phyloP scores from a whole-genome alignment of 2,797 vertebrate species.

The Micrastur ruficollis region DNA sequence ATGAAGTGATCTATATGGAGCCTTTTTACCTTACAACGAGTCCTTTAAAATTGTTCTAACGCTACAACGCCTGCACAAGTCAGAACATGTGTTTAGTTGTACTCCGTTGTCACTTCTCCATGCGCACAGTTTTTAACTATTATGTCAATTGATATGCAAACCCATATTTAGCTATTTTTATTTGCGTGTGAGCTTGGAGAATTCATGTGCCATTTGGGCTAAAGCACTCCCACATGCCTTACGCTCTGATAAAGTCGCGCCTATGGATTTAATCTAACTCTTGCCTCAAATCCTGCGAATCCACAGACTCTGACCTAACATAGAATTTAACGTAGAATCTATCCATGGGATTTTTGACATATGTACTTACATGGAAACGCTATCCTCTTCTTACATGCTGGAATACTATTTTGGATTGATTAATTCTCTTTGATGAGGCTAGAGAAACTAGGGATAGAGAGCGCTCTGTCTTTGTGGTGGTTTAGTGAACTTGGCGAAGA shows the following conservation, averaged over 20 bases:
- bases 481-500: slow-evolving; percentile 24
- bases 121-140: slow-evolving; percentile 50
- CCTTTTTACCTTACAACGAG: slow-evolving; percentile 54
- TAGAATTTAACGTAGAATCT: slow-evolving; percentile 15
- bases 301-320: slow-evolving; percentile 50
- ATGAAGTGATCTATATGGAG: slow-evolving; percentile 55
- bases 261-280: slow-evolving; percentile 61
- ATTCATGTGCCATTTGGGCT: slow-evolving; percentile 64
- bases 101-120: slow-evolving; percentile 52
- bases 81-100: slow-evolving; percentile 64
- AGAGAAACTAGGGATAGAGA: background rate
- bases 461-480: slow-evolving; percentile 26
- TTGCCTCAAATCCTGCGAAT: slow-evolving; percentile 26
- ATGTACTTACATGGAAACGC: slow-evolving; percentile 59
- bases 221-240: slow-evolving; percentile 46
- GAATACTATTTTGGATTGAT: slow-evolving; percentile 59
- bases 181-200: slow-evolving; percentile 68
- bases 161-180: slow-evolving; percentile 71
- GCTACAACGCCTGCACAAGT: slow-evolving; percentile 26
- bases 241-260: background rate
- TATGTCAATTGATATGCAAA: slow-evolving; percentile 72
- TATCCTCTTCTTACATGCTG: slow-evolving; percentile 50
- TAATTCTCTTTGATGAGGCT: slow-evolving; percentile 65
- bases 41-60: slow-evolving; percentile 40
- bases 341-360: slow-evolving; percentile 39